Evolutionary conservation across 1,140 invertebrate species (phyloP), one percentile per base, ranked within the genome.

Genomic region (Plodia interpunctella): DNA sequence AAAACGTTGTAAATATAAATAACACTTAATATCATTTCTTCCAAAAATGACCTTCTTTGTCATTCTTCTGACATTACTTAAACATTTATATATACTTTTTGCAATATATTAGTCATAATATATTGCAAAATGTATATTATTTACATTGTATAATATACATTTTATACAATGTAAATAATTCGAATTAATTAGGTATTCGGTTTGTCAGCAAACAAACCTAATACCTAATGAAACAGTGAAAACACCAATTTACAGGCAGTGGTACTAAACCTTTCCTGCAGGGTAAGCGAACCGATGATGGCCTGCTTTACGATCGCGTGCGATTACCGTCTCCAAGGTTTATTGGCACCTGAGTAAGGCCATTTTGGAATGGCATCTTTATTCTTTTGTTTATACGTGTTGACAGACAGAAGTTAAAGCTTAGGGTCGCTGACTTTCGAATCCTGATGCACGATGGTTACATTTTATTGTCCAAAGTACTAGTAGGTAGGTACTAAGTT

Each of bases 331-430:
- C 58, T 17, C 68, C 52, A 49, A 53, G 59, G 59, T 83, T 84
- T 84, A 84, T 79, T 72, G 76, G 73, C 77, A 83, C 79, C 83
- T 86, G 80, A 78, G 74, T 81, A 81, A 85, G 80, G 79, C 72
- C 69, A 76, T 82, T 78, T 63, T 59, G 56, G 72, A 75, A 72
- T 70, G 65, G 63, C 55, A 55, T 62, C 66, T 65, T 70, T 66
- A 70, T 65, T 55, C 54, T 63, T 66, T 64, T 68, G 57, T 63
- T 63, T 63, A 63, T 63, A 32, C 49, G 52, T 59, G 57, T 25
- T 35, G 32, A 25, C 57, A 15, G 17, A 44, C 38, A 44, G 15
- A 2, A 44, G 38, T 44, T 44, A 1, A n/a, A n/a, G 38, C 6
- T n/a, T 15, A 44, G 38, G 38, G 13, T 44, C 10, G 38, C 13